Conservation (phyloP, 1,140 invertebrate genomes). For the Hetaerina americana region DNA sequence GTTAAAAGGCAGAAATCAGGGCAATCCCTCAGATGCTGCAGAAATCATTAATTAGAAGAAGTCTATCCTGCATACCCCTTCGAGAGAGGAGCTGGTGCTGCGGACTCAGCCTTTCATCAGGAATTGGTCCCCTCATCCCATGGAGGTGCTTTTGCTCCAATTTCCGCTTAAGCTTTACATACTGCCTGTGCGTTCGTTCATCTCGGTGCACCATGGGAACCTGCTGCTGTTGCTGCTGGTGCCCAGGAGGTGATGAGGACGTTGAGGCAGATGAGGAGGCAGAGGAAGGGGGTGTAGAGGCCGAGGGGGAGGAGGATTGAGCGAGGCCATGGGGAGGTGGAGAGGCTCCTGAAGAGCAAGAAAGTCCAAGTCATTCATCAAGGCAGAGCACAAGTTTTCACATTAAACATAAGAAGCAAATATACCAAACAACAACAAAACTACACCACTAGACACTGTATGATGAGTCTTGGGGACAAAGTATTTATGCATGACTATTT, state of each 20-base stretch:
- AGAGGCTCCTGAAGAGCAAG: slow-evolving; percentile 27
- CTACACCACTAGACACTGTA: too few relatives aligned
- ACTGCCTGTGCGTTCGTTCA: slow-evolving; percentile 59
- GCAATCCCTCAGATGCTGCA: too few relatives aligned
- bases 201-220: slow-evolving; percentile 50
- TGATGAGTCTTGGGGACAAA: too few relatives aligned
- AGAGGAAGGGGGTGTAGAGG: background rate
- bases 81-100: slow-evolving; percentile 26
- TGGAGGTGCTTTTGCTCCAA: slow-evolving; percentile 43
- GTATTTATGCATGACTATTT: too few relatives aligned
- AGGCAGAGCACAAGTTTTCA: background rate
- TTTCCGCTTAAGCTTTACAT: slow-evolving; percentile 59
- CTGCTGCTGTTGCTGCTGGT: slow-evolving; percentile 24
- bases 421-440: too few relatives aligned
- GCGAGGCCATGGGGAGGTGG: slow-evolving; percentile 30
- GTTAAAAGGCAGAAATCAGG: too few relatives aligned
- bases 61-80: background rate
- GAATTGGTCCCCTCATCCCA: slow-evolving; percentile 20
- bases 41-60: background rate
- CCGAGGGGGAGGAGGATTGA: background rate
- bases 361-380: background rate
- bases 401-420: too few relatives aligned
- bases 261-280: background rate
- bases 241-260: background rate
- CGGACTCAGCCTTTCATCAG: slow-evolving; percentile 27